Conservation (phyloP, 2,888 invertebrate genomes). For the Phyto melanocephala region DNA sequence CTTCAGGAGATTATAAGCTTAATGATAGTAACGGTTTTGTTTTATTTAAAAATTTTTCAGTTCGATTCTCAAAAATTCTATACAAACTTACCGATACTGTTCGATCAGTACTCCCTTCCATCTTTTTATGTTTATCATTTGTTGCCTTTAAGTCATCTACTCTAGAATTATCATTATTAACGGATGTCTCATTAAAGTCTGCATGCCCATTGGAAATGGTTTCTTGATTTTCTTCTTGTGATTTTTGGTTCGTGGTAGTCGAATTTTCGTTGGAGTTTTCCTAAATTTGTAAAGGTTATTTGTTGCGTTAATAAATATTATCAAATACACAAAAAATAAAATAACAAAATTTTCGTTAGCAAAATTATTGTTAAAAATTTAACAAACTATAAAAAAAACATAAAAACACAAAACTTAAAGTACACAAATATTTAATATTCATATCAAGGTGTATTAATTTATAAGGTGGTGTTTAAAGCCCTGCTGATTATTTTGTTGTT, state of each 20-base stretch:
- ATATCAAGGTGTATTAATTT: too few species aligned
- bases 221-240: constrained; percentile 62
- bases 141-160: constrained; percentile 62
- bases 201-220: constrained; percentile 78
- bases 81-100: constrained; percentile 74
- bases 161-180: constrained; percentile 59
- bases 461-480: too few species aligned
- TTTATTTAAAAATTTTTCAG: too few species aligned
- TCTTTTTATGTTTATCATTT: constrained; percentile 70
- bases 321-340: constrained; percentile 1
- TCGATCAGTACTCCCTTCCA: constrained; percentile 75
- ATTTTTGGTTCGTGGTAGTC: constrained; percentile 71
- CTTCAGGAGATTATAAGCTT: too few species aligned
- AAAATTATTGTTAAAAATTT: constrained; percentile 22
- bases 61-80: too few species aligned
- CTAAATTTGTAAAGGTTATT: background rate
- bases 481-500: too few species aligned
- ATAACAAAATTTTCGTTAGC: constrained; percentile 29
- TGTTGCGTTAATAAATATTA: background rate
- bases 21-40: too few species aligned
- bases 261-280: constrained; percentile 76
- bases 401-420: constrained; percentile 28
- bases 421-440: background rate
- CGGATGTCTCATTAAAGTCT: constrained; percentile 64
- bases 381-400: background rate